A percentile compares a stretch with the other conserved stretches of the same genome.
These are phyloP conservation scores for Anthoptus insignis DNA, from an alignment of 2,888 invertebrate species.

Conservation along the genomic window DNA sequence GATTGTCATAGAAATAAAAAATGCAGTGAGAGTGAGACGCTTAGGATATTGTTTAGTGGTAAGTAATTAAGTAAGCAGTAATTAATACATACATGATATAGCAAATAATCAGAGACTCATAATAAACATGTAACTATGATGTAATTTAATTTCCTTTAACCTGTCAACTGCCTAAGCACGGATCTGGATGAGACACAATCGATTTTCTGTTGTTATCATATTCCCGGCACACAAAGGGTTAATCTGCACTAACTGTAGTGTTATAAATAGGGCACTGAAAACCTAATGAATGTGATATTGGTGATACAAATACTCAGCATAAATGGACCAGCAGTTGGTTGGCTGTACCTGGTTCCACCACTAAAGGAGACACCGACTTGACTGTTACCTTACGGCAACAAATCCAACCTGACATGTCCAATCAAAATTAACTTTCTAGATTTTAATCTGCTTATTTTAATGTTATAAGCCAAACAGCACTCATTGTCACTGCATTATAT, in stretches of 20 bases:
- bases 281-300: slow-evolving; percentile 34
- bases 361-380: slow-evolving; percentile 65
- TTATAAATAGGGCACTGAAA: slow-evolving; percentile 18
- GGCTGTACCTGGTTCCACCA: slow-evolving; percentile 62
- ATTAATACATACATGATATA: neutral
- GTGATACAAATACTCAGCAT: slow-evolving; percentile 65
- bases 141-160: no score
- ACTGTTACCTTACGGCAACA: slow-evolving; percentile 69
- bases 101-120: no score
- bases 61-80: no score
- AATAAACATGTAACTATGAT: no score
- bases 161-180: no score
- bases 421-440: slow-evolving; percentile 32
- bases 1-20: neutral
- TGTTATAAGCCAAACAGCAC: neutral
- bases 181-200: no score
- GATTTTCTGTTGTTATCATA: no score
- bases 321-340: slow-evolving; percentile 35
- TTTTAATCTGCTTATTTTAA: neutral
- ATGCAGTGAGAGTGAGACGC: slow-evolving; percentile 8
- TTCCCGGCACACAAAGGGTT: no score
- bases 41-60: no score
- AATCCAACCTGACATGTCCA: slow-evolving; percentile 67
- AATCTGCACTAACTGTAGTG: neutral
- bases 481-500: neutral